phyloP scores from a whole-genome alignment of 2,888 invertebrate species.

The Lasioglossum leucozonium region DNA sequence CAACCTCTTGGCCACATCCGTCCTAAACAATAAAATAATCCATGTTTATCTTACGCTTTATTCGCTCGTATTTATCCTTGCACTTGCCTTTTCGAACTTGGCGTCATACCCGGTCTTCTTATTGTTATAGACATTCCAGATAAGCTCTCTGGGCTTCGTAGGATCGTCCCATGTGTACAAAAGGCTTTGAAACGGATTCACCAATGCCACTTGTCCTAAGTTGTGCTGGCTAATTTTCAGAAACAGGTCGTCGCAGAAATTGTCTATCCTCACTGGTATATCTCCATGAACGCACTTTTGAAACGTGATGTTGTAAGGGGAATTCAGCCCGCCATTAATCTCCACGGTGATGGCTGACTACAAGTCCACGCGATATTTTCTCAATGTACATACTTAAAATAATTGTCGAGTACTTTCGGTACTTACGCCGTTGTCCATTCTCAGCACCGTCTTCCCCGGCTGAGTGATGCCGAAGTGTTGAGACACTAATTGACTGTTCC shows the following conservation, averaged over 20 bases:
- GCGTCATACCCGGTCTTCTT: conserved; percentile 90
- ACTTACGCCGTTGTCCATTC: conserved; percentile 93
- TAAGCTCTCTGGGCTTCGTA: conserved; percentile 88
- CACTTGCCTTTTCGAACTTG: conserved; percentile 88
- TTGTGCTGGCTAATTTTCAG: conserved; percentile 90
- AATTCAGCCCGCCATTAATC: conserved; percentile 90
- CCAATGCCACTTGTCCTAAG: conserved; percentile 88
- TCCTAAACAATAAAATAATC: conserved; percentile 81
- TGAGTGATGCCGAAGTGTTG: conserved; percentile 91
- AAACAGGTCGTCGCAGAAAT: conserved; percentile 92
- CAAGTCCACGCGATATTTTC: conserved; percentile 17
- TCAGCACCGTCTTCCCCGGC: conserved; percentile 90
- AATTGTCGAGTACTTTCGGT: not conserved
- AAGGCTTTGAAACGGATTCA: conserved; percentile 91
- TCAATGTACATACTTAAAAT: not conserved
- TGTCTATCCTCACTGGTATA: conserved; percentile 93
- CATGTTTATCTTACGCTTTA: not conserved
- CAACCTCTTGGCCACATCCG: conserved; percentile 88
- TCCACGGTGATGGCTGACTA: conserved; percentile 89
- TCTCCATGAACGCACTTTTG: conserved; percentile 91
- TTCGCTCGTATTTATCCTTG: not conserved
- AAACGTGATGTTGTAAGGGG: conserved; percentile 91
- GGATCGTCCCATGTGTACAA: conserved; percentile 95
- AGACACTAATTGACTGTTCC: conserved; percentile 91
- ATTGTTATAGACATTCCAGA: conserved; percentile 94